phyloP scores from a whole-genome alignment of 2,797 vertebrate genomes.

The Chelon labrosus region DNA sequence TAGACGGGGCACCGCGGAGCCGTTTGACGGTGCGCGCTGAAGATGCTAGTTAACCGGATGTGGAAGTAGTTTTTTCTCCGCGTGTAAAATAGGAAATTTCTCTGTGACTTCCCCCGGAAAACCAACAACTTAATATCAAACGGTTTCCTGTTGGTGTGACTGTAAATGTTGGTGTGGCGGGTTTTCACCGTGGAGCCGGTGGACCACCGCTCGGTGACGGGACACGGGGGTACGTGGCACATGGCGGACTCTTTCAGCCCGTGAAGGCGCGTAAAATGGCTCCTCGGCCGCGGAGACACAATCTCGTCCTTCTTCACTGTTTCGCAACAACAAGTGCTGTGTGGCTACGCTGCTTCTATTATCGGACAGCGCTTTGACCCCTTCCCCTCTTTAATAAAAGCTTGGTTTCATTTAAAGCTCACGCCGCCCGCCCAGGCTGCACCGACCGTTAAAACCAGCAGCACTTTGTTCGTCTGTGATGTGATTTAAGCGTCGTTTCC shows the following conservation, averaged over 20 bases:
- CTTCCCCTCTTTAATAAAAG: background rate
- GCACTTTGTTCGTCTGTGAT: background rate
- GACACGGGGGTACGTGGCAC: slow-evolving; percentile 54
- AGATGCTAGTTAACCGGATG: slow-evolving; percentile 81
- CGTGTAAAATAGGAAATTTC: slow-evolving; percentile 85
- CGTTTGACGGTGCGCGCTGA: slow-evolving; percentile 43
- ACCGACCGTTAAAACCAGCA: too few relatives aligned
- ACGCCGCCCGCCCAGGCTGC: too few relatives aligned
- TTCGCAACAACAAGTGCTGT: background rate
- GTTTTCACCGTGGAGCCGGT: background rate
- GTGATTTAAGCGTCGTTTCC: background rate
- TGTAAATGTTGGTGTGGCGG: slow-evolving; percentile 27
- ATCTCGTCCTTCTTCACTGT: slow-evolving; percentile 47
- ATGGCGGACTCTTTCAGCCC: slow-evolving; percentile 72
- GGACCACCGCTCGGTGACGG: background rate
- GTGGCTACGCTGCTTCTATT: slow-evolving; percentile 5
- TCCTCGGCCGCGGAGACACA: slow-evolving; percentile 63
- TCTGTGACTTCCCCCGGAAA: slow-evolving; percentile 87
- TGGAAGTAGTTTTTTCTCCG: slow-evolving; percentile 87
- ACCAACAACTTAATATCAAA: slow-evolving; percentile 83
- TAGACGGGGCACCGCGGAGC: slow-evolving; percentile 1
- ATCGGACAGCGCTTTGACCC: slow-evolving; percentile 51
- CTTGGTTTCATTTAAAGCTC: background rate
- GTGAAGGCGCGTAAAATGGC: slow-evolving; percentile 80
- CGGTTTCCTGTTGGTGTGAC: slow-evolving; percentile 80